Conservation (phyloP, 2,797 vertebrate genomes). For the Spinibarbus caldwelli region DNA sequence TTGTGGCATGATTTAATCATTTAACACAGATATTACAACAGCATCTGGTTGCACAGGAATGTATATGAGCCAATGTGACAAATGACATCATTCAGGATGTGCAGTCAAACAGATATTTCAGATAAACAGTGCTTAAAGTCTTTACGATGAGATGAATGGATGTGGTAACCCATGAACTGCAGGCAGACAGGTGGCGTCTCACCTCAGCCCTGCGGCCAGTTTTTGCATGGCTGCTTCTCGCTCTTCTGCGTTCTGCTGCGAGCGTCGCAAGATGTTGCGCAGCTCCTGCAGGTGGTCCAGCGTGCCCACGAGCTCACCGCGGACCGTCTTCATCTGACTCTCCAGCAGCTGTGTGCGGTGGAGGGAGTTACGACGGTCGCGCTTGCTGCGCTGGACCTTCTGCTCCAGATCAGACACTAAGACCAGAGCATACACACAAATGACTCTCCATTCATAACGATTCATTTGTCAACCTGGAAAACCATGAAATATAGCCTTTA, state of each 20-base stretch:
- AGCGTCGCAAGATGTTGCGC: conserved; percentile 82
- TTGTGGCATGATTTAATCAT: neutral
- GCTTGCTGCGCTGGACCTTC: conserved; percentile 83
- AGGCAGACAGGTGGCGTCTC: conserved; percentile 53
- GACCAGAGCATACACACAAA: neutral
- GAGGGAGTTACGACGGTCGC: conserved; percentile 80
- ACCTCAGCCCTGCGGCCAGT: conserved; percentile 88
- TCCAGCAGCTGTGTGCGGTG: conserved; percentile 87
- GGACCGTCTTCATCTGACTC: conserved; percentile 86
- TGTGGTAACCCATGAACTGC: neutral
- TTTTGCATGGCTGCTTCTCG: conserved; percentile 83
- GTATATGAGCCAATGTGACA: neutral
- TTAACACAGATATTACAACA: neutral
- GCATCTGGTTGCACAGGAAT: neutral
- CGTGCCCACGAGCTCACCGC: conserved; percentile 84
- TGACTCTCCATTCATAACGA: neutral
- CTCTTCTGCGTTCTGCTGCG: conserved; percentile 89
- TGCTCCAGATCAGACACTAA: conserved; percentile 89
- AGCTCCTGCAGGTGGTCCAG: conserved; percentile 86
- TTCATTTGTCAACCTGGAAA: neutral
- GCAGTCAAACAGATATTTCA: neutral
- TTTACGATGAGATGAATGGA: neutral
- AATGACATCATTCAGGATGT: neutral
- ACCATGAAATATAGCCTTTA: neutral
- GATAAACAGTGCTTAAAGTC: neutral